A percentile compares a stretch with the other conserved stretches of the same genome.
phyloP scores from a whole-genome alignment of 2,888 invertebrate genomes.

The Oithona nana region DNA sequence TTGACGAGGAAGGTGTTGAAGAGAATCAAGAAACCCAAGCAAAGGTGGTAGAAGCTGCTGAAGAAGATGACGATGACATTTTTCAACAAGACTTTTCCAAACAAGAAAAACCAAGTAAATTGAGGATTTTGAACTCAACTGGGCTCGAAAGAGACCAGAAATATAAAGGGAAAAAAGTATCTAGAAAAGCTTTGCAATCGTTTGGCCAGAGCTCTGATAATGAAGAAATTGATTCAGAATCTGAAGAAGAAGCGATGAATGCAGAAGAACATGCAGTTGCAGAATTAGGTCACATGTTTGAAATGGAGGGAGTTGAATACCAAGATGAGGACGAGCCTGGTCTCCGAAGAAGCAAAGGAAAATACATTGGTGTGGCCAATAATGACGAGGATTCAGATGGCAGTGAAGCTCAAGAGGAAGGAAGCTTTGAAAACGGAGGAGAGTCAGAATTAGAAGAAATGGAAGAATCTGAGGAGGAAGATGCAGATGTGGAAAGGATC shows the following conservation, averaged over 20 bases:
- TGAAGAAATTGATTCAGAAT: constrained; percentile 5
- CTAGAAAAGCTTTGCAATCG: constrained; percentile 33
- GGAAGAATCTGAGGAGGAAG: constrained; percentile 33
- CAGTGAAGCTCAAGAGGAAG: constrained; percentile 19
- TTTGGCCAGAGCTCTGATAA: constrained; percentile 20
- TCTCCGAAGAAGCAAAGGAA: constrained; percentile 7
- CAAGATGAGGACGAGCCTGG: constrained; percentile 17
- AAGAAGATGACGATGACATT: not conserved
- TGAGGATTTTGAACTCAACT: not conserved
- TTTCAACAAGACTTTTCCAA: not conserved
- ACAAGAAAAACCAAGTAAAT: not conserved
- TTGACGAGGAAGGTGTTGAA: not conserved
- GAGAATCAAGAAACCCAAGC: not conserved
- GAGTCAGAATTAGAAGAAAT: constrained; percentile 37
- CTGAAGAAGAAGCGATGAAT: constrained; percentile 18
- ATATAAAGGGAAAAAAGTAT: constrained; percentile 51
- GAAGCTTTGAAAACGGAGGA: constrained; percentile 40
- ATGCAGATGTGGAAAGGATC: constrained; percentile 22
- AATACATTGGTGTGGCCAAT: constrained; percentile 14
- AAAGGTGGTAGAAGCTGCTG: not conserved
- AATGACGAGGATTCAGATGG: constrained; percentile 22
- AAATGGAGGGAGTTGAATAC: constrained; percentile 20
- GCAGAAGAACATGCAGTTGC: constrained; percentile 19
- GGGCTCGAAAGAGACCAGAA: constrained; percentile 45
- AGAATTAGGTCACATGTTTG: constrained; percentile 19